Evolutionary conservation across 2,888 invertebrate species (phyloP).

Genomic region (Anthophora plumipes): DNA sequence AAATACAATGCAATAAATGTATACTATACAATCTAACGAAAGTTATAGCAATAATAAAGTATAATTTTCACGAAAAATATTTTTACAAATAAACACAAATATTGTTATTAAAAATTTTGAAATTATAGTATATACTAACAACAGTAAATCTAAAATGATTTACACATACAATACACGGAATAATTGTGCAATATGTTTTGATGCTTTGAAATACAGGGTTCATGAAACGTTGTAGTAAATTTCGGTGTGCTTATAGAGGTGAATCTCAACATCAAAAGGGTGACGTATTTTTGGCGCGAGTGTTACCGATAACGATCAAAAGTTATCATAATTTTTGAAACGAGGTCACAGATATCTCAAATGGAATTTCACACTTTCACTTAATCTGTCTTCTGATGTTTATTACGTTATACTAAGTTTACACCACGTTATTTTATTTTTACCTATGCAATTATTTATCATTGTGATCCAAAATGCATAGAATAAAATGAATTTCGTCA

Average conservation of each 20-base stretch:
- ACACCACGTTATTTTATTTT: slow-evolving; percentile 35
- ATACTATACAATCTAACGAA: too few species aligned
- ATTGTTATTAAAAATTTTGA: background rate
- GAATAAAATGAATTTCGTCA: slow-evolving; percentile 18
- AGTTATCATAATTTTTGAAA: slow-evolving; percentile 36
- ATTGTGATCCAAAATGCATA: slow-evolving; percentile 30
- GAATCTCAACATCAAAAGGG: slow-evolving; percentile 5
- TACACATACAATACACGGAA: background rate
- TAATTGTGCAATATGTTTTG: too few species aligned
- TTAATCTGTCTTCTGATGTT: slow-evolving; percentile 34
- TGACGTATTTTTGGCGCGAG: background rate
- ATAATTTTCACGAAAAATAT: background rate
- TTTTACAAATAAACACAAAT: too few species aligned
- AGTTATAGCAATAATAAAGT: background rate
- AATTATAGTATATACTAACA: background rate
- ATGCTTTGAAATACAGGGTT: too few species aligned
- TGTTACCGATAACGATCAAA: background rate
- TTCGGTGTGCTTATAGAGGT: background rate
- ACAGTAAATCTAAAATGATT: background rate
- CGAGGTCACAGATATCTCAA: slow-evolving; percentile 44
- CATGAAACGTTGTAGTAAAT: too few species aligned
- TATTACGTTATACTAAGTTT: slow-evolving; percentile 21
- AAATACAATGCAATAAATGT: too few species aligned
- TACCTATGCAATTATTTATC: slow-evolving; percentile 26
- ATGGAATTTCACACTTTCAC: slow-evolving; percentile 57